Conservation (phyloP, 2,888 invertebrate species). For the Parelbella ahira region DNA sequence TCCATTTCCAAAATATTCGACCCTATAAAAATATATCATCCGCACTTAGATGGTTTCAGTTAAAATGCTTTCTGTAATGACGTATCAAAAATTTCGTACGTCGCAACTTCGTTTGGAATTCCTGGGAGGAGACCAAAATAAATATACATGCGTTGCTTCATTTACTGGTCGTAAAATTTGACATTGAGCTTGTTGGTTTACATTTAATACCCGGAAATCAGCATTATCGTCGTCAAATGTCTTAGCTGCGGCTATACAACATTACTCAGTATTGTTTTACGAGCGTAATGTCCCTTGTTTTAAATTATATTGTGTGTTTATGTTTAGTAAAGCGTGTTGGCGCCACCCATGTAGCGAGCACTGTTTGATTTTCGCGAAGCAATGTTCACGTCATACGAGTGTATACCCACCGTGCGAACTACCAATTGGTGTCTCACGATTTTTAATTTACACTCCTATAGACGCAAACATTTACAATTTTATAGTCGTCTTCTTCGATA, state of each 20-base stretch:
- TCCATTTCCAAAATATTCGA: no score
- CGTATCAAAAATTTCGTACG: no score
- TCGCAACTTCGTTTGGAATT: constrained; percentile 20
- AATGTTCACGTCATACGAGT: no score
- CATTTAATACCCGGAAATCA: constrained; percentile 68
- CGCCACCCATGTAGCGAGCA: constrained; percentile 50
- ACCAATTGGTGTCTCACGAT: constrained; percentile 54
- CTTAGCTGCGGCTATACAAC: constrained; percentile 50
- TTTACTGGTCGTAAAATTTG: constrained; percentile 65
- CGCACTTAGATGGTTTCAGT: no score
- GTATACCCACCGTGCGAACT: constrained; percentile 50
- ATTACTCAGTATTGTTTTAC: constrained; percentile 51
- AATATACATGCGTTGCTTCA: constrained; percentile 46
- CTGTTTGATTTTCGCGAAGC: constrained; percentile 54
- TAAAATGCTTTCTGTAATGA: no score
- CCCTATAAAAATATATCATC: no score
- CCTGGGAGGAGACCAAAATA: constrained; percentile 30
- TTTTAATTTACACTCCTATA: constrained; percentile 33
- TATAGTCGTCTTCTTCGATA: not conserved
- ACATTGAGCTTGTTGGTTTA: constrained; percentile 69
- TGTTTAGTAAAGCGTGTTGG: constrained; percentile 49
- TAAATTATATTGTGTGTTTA: constrained; percentile 30
- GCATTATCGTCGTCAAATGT: constrained; percentile 47
- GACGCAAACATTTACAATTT: constrained; percentile 8
- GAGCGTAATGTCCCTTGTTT: constrained; percentile 35